These are phyloP conservation scores for Rotaria magnacalcarata DNA, from an alignment of 2,888 invertebrate species.

Conservation along the genomic window DNA sequence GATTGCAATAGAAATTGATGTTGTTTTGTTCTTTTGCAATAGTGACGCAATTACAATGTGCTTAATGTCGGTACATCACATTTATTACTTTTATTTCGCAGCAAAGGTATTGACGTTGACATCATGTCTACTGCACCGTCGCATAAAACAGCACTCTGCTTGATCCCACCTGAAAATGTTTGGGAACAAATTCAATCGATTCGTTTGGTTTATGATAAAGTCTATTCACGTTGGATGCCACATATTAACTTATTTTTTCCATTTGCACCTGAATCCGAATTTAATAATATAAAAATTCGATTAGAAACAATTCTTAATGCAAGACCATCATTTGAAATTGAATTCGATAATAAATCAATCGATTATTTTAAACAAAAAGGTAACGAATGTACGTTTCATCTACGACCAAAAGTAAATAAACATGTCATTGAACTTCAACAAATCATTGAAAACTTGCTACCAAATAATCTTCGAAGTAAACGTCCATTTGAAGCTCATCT, in stretches of 20 bases:
- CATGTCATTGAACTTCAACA: slow-evolving; percentile 37
- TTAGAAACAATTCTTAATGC: background rate
- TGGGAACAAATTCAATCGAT: slow-evolving; percentile 41
- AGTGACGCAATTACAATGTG: no score
- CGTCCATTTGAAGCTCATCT: slow-evolving; percentile 44
- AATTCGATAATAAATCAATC: background rate
- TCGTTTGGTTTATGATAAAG: slow-evolving; percentile 30
- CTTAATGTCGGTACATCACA: no score
- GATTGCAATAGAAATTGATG: no score
- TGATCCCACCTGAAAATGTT: slow-evolving; percentile 40
- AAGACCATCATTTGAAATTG: background rate
- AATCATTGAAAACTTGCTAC: background rate
- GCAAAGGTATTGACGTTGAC: no score
- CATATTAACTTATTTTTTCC: slow-evolving; percentile 45
- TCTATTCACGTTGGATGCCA: slow-evolving; percentile 40
- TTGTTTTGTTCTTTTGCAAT: no score
- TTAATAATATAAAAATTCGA: background rate
- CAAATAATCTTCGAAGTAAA: background rate
- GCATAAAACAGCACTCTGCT: slow-evolving; percentile 43
- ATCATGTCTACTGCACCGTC: no score
- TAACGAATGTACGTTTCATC: slow-evolving; percentile 3
- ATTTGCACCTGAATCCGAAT: slow-evolving; percentile 3
- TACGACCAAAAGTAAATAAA: background rate
- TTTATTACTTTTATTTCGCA: no score
- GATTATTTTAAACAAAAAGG: background rate